Evolutionary conservation across 2,113 vertebrate genomes (phyloP).

Genomic region (Phycodurus eques): DNA sequence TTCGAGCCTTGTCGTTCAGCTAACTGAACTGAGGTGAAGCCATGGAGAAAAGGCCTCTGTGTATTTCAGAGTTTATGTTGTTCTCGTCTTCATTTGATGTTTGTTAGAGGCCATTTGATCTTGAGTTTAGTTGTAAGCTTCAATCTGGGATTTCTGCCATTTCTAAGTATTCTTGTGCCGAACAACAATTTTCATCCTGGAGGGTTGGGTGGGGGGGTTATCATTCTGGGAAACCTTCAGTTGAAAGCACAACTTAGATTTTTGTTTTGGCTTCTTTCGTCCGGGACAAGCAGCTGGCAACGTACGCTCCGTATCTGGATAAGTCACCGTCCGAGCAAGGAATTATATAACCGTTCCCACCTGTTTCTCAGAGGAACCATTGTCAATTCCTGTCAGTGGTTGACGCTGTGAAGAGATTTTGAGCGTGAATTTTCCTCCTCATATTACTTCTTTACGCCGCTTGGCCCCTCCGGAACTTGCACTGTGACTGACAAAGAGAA

Average conservation of each 20-base stretch:
- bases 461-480: constrained; percentile 65
- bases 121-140: constrained; percentile 64
- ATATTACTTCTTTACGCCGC: constrained; percentile 8
- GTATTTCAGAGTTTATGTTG: constrained; percentile 70
- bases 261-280: constrained; percentile 52
- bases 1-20: constrained; percentile 92
- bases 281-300: constrained; percentile 63
- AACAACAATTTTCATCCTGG: constrained; percentile 65
- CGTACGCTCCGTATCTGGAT: constrained; percentile 59
- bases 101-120: constrained; percentile 55
- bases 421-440: constrained; percentile 30
- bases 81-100: constrained; percentile 72
- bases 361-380: constrained; percentile 40
- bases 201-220: constrained; percentile 17
- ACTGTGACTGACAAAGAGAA: constrained; percentile 73
- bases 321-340: constrained; percentile 58
- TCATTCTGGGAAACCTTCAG: constrained; percentile 52
- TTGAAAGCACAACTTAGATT: constrained; percentile 63
- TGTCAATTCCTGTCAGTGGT: constrained; percentile 58
- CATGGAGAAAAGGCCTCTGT: constrained; percentile 36
- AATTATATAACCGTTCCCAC: constrained; percentile 43
- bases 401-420: constrained; percentile 59
- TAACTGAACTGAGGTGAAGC: constrained; percentile 77
- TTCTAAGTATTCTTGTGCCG: constrained; percentile 72
- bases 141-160: constrained; percentile 72